These are phyloP conservation scores for Cettia cetti DNA, from an alignment of 2,113 vertebrate genomes.

Conservation along the genomic window DNA sequence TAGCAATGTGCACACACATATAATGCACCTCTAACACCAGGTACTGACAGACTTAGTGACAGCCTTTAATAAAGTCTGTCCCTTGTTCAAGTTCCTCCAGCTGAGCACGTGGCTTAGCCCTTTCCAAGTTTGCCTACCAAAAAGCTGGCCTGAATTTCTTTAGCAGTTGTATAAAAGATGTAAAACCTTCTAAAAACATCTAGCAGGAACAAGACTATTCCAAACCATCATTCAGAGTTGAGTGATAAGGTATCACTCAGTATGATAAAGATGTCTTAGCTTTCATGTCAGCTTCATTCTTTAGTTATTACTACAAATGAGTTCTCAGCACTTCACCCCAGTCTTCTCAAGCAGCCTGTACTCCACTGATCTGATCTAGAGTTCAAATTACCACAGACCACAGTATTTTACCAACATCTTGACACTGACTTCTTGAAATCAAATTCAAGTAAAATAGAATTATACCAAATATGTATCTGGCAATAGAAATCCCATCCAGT, in stretches of 20 bases:
- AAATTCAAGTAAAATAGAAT: not conserved
- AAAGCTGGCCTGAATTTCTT: not conserved
- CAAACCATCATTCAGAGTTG: not conserved
- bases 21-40: not conserved
- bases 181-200: not conserved
- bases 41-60: not conserved
- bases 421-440: not conserved
- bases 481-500: not conserved
- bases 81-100: not conserved
- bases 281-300: constrained; percentile 36
- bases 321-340: not conserved
- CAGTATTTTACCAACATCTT: not conserved
- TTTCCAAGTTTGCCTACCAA: not conserved
- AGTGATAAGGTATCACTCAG: not conserved
- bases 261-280: constrained; percentile 5
- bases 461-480: not conserved
- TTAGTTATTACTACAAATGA: not conserved
- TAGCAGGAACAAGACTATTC: not conserved
- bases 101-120: not conserved
- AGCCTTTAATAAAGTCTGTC: not conserved
- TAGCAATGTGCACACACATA: not conserved
- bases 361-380: not conserved
- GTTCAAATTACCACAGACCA: not conserved
- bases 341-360: not conserved
- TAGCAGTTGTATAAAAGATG: not conserved